These are phyloP conservation scores for Campylorhamphus procurvoides DNA, from an alignment of 2,113 vertebrate species.

Conservation along the genomic window DNA sequence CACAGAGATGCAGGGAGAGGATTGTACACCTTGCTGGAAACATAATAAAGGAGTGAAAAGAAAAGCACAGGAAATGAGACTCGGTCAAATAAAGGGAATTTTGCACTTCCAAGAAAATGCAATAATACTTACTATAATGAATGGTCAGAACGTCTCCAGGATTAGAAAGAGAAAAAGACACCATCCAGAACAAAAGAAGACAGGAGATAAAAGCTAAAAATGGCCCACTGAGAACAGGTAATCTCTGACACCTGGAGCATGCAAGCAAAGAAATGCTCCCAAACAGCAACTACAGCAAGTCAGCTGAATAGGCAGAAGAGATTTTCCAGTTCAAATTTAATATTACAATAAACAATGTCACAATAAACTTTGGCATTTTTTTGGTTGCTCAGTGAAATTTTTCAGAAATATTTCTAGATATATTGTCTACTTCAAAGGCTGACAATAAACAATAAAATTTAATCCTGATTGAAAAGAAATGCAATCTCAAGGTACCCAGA, in stretches of 20 bases:
- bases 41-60: neutral
- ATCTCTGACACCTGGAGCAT: neutral
- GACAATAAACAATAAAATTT: neutral
- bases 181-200: neutral
- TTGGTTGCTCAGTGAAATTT: neutral
- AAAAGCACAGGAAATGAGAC: neutral
- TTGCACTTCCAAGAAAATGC: neutral
- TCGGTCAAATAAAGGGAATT: neutral
- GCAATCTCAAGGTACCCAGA: neutral
- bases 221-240: neutral
- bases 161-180: neutral
- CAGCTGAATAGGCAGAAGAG: neutral
- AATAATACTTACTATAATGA: neutral
- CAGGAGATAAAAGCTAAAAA: neutral
- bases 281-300: fast-evolving
- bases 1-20: neutral
- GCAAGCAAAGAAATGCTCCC: neutral
- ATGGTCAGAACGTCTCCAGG: neutral
- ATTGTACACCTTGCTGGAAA: neutral
- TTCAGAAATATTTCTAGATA: neutral
- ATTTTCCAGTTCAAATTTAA: neutral
- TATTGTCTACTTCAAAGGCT: neutral
- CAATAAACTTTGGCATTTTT: neutral
- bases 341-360: neutral
- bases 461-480: neutral